Evolutionary conservation across 2,113 vertebrate genomes (phyloP).

Genomic region (Eurypyga helias): DNA sequence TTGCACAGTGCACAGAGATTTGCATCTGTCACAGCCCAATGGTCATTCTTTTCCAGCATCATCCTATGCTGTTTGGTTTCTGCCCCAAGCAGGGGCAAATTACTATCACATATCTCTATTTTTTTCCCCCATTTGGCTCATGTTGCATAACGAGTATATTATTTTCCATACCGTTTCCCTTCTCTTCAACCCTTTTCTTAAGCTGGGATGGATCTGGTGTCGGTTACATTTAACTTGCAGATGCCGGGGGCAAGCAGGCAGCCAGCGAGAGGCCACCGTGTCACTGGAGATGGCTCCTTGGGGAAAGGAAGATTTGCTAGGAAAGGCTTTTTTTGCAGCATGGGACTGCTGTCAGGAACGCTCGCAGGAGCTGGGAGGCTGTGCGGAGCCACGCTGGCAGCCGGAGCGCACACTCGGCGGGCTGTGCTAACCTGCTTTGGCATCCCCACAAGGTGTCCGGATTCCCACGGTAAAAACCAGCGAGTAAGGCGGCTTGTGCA

Average conservation of each 20-base stretch:
- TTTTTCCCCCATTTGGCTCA: neutral
- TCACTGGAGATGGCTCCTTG: rapidly evolving
- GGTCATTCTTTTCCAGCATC: neutral
- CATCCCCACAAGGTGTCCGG: neutral
- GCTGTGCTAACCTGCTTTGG: neutral
- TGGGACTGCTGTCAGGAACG: neutral
- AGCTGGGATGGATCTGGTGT: neutral
- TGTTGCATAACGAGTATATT: neutral
- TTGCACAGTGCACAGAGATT: neutral
- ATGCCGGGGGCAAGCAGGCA: neutral
- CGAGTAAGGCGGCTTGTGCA: slow-evolving; percentile 38
- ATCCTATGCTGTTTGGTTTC: neutral
- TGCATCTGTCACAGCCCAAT: neutral
- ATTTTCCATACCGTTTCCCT: neutral
- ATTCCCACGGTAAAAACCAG: slow-evolving; percentile 52
- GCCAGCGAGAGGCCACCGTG: neutral
- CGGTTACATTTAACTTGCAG: neutral
- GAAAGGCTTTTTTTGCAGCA: neutral
- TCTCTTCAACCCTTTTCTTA: neutral
- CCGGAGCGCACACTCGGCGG: neutral
- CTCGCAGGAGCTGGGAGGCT: neutral
- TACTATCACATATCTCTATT: neutral
- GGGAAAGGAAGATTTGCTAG: neutral
- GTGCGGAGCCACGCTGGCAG: neutral
- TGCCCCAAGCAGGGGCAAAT: neutral